Evolutionary conservation across 2,888 invertebrate genomes (phyloP), one percentile per base, ranked within the genome.

Genomic region (Fragum fragum): DNA sequence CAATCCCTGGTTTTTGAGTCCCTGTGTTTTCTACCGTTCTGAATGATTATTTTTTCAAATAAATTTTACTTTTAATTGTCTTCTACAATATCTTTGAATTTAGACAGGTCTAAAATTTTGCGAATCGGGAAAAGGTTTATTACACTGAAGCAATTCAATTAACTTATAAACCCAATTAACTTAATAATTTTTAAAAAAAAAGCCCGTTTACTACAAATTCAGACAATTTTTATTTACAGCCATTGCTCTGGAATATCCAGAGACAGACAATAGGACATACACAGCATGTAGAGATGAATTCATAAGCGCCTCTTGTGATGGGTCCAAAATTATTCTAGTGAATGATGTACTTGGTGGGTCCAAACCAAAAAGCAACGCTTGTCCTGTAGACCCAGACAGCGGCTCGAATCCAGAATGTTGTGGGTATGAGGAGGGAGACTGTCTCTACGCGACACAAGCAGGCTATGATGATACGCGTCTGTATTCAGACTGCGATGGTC

Each of bases 341-440:
- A 23, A 36, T 16, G 42, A 21, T 23, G 21, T 66, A 14, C 11
- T 36, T 18, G 66, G 66, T 21, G 66, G 66, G 23, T 66, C 66
- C n/a, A 66, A 66, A 42, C 66, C 66, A 1, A 39, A 23, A 9
- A 42, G 47, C 36, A 42, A 26, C 14, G 26, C 42, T 7, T 66
- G 66, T 26, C 66, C 66, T 9, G 26, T n/a, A 23, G 47, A 18
- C 39, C 42, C 66, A 42, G 3, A 3, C 11, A 21, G 66, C 23
- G 11, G 36, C 16, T 14, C 6, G 6, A 32, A 42, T 9, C 66
- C 42, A n/a, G 66, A 66, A 42, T 66, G 66, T 18, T 66, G 66
- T 26, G 23, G 14, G 21, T 26, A 23, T 16, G 66, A 66, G 1
- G 14, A 42, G 1, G 23, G 26, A 21, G 66, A 66, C 18, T 66